These are phyloP conservation scores for Poeciliopsis turrubarensis DNA, from an alignment of 2,113 vertebrate genomes.

Conservation along the genomic window DNA sequence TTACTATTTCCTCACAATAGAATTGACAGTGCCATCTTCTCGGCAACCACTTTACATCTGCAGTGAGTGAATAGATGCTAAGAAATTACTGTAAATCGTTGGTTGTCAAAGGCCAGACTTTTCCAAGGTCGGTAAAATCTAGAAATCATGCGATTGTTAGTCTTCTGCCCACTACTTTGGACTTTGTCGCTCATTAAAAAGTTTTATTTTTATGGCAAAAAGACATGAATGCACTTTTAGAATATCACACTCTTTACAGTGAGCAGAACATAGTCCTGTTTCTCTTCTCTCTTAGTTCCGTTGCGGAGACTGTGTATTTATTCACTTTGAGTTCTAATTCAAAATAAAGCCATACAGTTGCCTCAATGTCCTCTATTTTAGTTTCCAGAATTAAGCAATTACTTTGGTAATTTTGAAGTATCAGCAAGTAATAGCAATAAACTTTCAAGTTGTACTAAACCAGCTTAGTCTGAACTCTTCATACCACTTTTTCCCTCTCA, in stretches of 20 bases:
- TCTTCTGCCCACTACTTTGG: too few species aligned
- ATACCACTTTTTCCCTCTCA: neutral
- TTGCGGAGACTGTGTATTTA: neutral
- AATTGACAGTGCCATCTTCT: too few species aligned
- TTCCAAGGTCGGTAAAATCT: too few species aligned
- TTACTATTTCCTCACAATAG: too few species aligned
- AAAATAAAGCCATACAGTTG: neutral
- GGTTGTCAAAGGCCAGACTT: too few species aligned
- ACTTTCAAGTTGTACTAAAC: slow-evolving; percentile 3
- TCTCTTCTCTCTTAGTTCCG: neutral
- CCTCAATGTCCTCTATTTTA: slow-evolving; percentile 1
- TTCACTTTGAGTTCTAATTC: slow-evolving; percentile 4
- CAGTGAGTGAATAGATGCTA: too few species aligned
- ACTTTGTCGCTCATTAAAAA: neutral
- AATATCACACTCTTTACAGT: neutral
- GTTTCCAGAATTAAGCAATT: slow-evolving; percentile 15
- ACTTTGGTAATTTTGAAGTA: neutral
- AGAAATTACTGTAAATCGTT: too few species aligned
- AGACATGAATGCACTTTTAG: neutral
- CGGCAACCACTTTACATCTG: too few species aligned
- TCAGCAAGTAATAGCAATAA: neutral
- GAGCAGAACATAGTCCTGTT: neutral
- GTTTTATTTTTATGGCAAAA: neutral
- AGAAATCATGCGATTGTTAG: neutral
- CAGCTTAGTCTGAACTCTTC: slow-evolving; percentile 14